A percentile compares a stretch with the other conserved stretches of the same genome.
phyloP scores from a whole-genome alignment of 1,140 invertebrate species.

The Proctacanthus coquilletti region DNA sequence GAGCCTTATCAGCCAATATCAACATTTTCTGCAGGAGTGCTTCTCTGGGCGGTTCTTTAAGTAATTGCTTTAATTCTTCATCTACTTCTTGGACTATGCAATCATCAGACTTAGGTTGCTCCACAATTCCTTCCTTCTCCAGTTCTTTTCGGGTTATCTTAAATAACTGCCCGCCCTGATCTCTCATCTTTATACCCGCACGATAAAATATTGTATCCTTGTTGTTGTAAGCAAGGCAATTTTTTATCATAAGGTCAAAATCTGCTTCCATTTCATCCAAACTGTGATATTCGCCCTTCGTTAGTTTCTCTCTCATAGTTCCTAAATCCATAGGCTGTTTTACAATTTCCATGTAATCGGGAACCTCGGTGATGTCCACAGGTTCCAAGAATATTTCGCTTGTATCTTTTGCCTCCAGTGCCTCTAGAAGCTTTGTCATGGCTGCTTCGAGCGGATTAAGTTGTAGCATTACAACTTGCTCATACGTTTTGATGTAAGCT shows the following conservation, averaged over 20 bases:
- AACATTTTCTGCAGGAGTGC: conserved; percentile 36
- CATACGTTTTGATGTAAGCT: conserved; percentile 66
- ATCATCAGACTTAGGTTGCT: conserved; percentile 26
- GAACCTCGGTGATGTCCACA: conserved; percentile 78
- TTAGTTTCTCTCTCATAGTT: conserved; percentile 73
- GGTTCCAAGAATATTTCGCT: conserved; percentile 86
- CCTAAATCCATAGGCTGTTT: conserved; percentile 91
- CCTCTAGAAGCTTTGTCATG: conserved; percentile 55
- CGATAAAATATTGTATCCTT: conserved; percentile 79
- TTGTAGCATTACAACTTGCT: conserved; percentile 64
- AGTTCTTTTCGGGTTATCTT: conserved; percentile 59
- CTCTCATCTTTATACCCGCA: conserved; percentile 72
- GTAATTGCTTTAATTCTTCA: conserved; percentile 31
- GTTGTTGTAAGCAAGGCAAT: conserved; percentile 89
- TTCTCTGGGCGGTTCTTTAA: conserved; percentile 23
- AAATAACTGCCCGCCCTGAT: conserved; percentile 64
- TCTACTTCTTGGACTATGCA: conserved; percentile 34
- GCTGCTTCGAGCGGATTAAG: conserved; percentile 68
- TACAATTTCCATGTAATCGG: conserved; percentile 85
- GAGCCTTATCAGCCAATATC: conserved; percentile 35
- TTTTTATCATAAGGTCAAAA: conserved; percentile 87
- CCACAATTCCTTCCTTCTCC: conserved; percentile 41
- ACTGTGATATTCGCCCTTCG: conserved; percentile 56
- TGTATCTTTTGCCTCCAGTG: conserved; percentile 63
- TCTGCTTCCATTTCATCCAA: conserved; percentile 73